Evolutionary conservation across 2,113 vertebrate genomes (phyloP).

Genomic region (Rhea pennata): DNA sequence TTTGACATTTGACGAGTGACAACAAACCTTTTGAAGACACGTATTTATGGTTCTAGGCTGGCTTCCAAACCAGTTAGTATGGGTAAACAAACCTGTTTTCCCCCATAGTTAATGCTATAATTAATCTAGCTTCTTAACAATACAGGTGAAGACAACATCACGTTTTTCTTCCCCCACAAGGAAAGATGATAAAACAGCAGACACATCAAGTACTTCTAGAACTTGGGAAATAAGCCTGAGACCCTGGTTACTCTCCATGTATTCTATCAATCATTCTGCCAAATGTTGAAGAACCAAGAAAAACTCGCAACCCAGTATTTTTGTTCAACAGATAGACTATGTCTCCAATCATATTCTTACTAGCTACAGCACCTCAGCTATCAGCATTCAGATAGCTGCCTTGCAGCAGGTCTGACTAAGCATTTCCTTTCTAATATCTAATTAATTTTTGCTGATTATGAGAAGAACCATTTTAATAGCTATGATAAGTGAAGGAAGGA

Average conservation of each 20-base stretch:
- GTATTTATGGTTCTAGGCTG: not conserved
- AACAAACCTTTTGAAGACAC: not conserved
- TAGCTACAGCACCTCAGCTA: not conserved
- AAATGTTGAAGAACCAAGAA: not conserved
- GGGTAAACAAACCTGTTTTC: not conserved
- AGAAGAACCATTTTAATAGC: not conserved
- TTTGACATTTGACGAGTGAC: no score
- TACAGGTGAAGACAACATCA: not conserved
- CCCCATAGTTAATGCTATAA: not conserved
- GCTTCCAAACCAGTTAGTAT: not conserved
- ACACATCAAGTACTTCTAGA: not conserved
- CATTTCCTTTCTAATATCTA: not conserved
- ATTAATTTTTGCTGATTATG: not conserved
- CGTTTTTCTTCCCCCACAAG: not conserved
- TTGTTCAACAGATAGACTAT: not conserved
- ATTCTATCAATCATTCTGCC: not conserved
- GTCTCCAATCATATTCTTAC: not conserved
- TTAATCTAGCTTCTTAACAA: not conserved
- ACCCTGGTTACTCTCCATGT: not conserved
- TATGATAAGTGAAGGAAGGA: not conserved
- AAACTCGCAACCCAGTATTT: not conserved
- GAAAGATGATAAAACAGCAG: rapidly evolving
- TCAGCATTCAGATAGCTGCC: not conserved
- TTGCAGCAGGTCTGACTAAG: not conserved
- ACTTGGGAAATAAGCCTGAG: not conserved